phyloP scores from a whole-genome alignment of 2,113 vertebrate genomes.

The Psilopogon haemacephalus region DNA sequence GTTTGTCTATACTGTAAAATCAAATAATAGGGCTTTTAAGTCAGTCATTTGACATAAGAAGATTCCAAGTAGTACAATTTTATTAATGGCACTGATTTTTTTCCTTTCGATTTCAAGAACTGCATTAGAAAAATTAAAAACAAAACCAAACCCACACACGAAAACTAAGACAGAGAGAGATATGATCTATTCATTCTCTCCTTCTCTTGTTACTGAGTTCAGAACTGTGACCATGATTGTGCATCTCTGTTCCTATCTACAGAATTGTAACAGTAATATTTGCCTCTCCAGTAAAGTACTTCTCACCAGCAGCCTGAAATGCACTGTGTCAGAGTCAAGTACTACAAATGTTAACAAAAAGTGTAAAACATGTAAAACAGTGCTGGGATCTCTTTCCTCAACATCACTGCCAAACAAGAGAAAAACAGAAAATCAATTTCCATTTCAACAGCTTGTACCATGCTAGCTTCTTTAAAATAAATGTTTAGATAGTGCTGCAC shows the following conservation, averaged over 20 bases:
- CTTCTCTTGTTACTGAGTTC: background rate
- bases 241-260: background rate
- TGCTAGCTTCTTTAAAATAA: background rate
- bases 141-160: too few relatives aligned
- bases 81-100: accelerated
- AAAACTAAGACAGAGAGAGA: background rate
- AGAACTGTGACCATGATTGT: background rate
- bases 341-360: background rate
- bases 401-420: background rate
- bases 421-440: background rate
- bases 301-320: background rate
- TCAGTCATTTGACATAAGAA: background rate
- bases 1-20: background rate
- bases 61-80: background rate
- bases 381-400: background rate
- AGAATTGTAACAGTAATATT: background rate
- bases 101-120: background rate
- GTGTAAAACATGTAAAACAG: background rate
- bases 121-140: too few relatives aligned
- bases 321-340: too few relatives aligned
- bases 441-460: background rate
- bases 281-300: background rate
- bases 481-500: background rate
- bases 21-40: background rate
- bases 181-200: background rate